phyloP scores from a whole-genome alignment of 2,113 vertebrate species.

The Hipposideros armiger region DNA sequence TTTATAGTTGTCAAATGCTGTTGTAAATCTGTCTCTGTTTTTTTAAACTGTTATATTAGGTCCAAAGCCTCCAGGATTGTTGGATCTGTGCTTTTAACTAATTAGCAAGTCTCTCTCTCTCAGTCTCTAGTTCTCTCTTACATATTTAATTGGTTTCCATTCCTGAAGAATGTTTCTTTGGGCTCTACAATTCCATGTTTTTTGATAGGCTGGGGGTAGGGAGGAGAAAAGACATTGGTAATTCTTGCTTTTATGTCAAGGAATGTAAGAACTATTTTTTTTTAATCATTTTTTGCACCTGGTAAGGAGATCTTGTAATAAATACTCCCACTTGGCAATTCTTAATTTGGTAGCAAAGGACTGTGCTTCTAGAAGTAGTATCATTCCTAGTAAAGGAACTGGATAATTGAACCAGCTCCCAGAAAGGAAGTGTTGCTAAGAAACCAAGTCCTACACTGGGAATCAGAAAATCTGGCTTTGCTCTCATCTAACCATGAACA shows the following conservation, averaged over 20 bases:
- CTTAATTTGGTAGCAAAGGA: background rate
- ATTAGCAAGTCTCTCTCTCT: background rate
- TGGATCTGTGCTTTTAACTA: background rate
- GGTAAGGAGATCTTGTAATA: background rate
- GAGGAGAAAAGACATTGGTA: background rate
- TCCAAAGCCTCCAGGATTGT: background rate
- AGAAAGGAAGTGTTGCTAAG: background rate
- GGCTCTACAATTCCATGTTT: background rate
- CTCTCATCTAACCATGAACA: background rate
- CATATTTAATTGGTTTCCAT: background rate
- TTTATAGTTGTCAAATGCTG: background rate
- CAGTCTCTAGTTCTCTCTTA: background rate
- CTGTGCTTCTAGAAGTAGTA: background rate
- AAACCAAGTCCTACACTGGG: background rate
- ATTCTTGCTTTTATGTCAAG: background rate
- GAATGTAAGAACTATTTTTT: background rate
- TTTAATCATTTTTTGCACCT: background rate
- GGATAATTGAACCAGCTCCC: background rate
- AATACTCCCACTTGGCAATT: background rate
- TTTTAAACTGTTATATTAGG: background rate
- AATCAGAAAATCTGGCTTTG: background rate
- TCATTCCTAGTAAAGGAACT: background rate
- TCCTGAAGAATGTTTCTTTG: background rate
- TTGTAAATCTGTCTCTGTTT: background rate
- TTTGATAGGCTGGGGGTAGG: background rate